phyloP scores from a whole-genome alignment of 2,888 invertebrate species.

The Diaperis boleti region DNA sequence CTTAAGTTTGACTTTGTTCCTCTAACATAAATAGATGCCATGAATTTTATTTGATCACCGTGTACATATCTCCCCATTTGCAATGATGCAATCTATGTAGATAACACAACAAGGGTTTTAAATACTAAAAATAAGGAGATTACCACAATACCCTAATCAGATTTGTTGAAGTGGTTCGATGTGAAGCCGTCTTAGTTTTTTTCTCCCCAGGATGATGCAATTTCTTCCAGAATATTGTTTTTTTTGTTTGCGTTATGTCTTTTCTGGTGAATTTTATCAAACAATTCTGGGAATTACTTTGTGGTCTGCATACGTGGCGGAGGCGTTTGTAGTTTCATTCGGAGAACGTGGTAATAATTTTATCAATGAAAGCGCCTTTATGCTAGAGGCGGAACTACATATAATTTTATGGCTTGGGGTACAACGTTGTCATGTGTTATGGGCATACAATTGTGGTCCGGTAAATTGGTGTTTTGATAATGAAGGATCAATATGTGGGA shows the following conservation, averaged over 20 bases:
- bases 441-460: conserved; percentile 1
- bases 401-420: conserved; percentile 6
- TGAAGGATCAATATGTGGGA: not conserved
- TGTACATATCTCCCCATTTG: not conserved
- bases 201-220: conserved; percentile 1
- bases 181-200: conserved; percentile 9
- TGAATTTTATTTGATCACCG: not conserved
- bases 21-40: no score
- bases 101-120: not conserved
- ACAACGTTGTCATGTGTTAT: conserved; percentile 1
- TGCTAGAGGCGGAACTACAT: not conserved
- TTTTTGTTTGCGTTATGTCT: not conserved
- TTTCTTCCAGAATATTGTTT: not conserved
- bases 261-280: not conserved
- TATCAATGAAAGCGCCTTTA: not conserved
- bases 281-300: not conserved
- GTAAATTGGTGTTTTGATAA: conserved; percentile 6
- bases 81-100: not conserved
- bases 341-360: not conserved
- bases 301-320: not conserved
- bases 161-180: conserved; percentile 3
- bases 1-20: no score
- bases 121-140: conserved; percentile 3
- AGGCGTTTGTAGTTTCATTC: conserved; percentile 1
- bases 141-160: conserved; percentile 3